Base-by-base conservation (phyloP, 2,797 vertebrate species). In the Tarsius wallacei region DNA sequence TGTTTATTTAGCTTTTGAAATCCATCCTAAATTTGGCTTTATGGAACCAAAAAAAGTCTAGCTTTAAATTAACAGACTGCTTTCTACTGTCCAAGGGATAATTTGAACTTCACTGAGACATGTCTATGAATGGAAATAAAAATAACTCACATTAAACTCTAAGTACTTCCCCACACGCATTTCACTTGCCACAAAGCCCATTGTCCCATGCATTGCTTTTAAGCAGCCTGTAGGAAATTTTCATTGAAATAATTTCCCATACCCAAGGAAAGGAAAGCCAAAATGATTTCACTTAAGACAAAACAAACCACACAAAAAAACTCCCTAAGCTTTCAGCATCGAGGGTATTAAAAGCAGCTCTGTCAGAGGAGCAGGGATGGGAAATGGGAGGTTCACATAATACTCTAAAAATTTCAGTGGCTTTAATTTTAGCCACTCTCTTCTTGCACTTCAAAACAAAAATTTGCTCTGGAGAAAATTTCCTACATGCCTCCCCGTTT, bases 1-100 rank as follows among this genome's bases (percentile, higher is more conserved):
- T 99, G 98, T 99, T 99, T 99, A 99, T 99, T 99, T 99, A 98
- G 97, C 81, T 99, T 98, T 97, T 98, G 96, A 99, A 98, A 98
- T 98, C 97, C 94, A 98, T 97, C 98, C 98, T 98, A 98, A 99
- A 98, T 98, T 98, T 98, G 91, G 94, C 90, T 97, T 98, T 97
- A 87, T 97, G 97, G 98, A 98, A 98, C 94, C 94, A 97, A 98
- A 96, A 42, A 97, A 98, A 97, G 94, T 89, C 87, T 97, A 97
- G 96, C 97, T 98, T 98, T 98, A 98, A 99, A 99, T 99, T 98
- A 99, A 98, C 97, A 98, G 98, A 98, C 98, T 98, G 98, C 97
- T 95, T 98, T 98, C 98, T 91, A 97, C 97, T 98, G 97, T 96
- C 98, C 98, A 98, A 97, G 68, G 97, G 97, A 98, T 98, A 98